Percentiles rank a stretch among this genome's conserved stretches.
Conservation (phyloP, 1,140 invertebrate species). For the Mya arenaria region DNA sequence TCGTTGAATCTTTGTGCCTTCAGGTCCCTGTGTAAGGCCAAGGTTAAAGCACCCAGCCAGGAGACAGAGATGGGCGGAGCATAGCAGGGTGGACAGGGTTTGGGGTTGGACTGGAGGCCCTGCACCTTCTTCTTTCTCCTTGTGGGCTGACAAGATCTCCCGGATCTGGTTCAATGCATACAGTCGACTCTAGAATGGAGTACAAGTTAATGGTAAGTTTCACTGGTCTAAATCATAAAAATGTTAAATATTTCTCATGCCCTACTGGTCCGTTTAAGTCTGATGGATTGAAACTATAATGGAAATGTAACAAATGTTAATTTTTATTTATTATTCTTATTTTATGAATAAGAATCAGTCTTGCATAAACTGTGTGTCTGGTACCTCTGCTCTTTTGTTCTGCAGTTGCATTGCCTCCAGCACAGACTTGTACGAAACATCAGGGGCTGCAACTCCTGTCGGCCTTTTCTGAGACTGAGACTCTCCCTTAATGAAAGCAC, state of each 20-base stretch:
- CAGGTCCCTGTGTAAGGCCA: background rate
- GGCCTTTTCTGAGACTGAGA: conserved; percentile 3
- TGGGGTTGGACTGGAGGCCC: conserved; percentile 42
- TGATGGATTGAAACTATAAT: background rate
- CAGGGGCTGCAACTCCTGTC: conserved; percentile 42
- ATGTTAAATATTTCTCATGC: too few relatives aligned
- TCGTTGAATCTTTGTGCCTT: conserved; percentile 20
- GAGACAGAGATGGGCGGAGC: conserved; percentile 84
- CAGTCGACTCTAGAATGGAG: conserved; percentile 80
- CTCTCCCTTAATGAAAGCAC: conserved; percentile 74
- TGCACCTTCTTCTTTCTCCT: conserved; percentile 66
- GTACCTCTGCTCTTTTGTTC: conserved; percentile 82
- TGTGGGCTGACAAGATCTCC: conserved; percentile 80
- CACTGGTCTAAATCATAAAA: background rate
- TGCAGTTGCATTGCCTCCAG: conserved; percentile 81
- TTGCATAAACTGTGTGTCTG: too few relatives aligned
- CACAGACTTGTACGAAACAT: conserved; percentile 73
- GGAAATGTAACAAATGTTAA: background rate
- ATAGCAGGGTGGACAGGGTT: conserved; percentile 74
- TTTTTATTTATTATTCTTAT: background rate
- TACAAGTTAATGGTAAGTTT: conserved; percentile 18
- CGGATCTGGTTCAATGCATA: conserved; percentile 82
- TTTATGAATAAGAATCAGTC: too few relatives aligned
- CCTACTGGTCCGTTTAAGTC: too few relatives aligned
- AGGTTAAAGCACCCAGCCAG: conserved; percentile 85